Base-by-base conservation (phyloP, 2,113 vertebrate genomes). In the Forbesichthys agassizii region DNA sequence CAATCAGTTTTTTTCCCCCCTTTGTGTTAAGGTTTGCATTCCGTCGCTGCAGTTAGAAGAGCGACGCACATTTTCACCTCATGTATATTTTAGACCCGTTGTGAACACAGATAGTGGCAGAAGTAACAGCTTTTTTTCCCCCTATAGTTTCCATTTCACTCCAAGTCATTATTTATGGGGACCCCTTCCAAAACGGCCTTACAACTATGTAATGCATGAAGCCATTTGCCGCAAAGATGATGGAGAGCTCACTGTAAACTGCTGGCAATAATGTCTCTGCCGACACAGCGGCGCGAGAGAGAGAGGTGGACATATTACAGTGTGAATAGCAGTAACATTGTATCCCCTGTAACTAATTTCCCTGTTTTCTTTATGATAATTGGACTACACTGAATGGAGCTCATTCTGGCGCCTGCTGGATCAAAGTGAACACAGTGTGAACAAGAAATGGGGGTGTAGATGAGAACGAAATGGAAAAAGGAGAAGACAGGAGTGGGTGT, bases 61-160 rank as follows among this genome's bases (percentile, higher is more conserved):
- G 18, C 12, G 64, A 66, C 76, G 84, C 78, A 84, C 69, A 76
- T 85, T 84, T 81, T 33, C 33, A 36, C 70, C 79, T 88, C 83
- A 90, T 89, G 85, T 74, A 88, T 89, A 84, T 88, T 90, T 90
- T 71, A 89, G 49, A 74, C 79, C 73, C 61, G 81, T 73, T 79
- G 72, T 79, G 78, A 85, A 68, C 42, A 48, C 51, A 75, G 53
- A 69, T 64, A 72, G 63, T 81, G 66, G 75, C 72, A 76, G 18
- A 86, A 85, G 81, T 78, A 86, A 78, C 86, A 78, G 78, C 77
- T 81, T 79, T 80, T 68, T 12, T 27, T 27, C 2, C 27, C 63
- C 55, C 20, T 56, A 68, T 82, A 75, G 85, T 89, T 84, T 83
- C 77, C 64, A 82, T 83, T 87, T 84, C 80, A 80, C 61, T 75